phyloP scores from a whole-genome alignment of 2,113 vertebrate genomes.

The Morone saxatilis region DNA sequence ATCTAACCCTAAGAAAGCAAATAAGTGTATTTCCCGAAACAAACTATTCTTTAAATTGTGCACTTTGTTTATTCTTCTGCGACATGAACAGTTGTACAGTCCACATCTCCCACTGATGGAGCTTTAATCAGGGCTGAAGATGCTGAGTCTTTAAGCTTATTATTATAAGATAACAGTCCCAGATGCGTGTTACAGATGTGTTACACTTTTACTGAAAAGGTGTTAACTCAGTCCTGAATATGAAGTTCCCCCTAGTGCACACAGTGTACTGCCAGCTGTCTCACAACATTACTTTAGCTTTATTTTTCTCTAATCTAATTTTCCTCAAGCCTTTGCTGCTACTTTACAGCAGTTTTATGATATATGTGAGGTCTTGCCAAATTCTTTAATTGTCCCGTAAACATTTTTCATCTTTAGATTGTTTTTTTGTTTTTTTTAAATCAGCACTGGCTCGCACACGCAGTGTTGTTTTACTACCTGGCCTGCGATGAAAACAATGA shows the following conservation, averaged over 20 bases:
- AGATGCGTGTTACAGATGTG: conserved; percentile 44
- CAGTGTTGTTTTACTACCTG: conserved; percentile 73
- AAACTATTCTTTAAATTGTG: conserved; percentile 21
- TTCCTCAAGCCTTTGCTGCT: conserved; percentile 44
- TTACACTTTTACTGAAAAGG: conserved; percentile 35
- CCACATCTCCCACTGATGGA: background rate
- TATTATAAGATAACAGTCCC: conserved; percentile 48
- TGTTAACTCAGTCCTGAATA: conserved; percentile 43
- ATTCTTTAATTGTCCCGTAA: conserved; percentile 77
- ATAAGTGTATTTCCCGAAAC: background rate
- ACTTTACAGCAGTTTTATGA: conserved; percentile 59
- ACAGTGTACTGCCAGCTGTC: conserved; percentile 20
- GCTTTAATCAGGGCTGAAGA: conserved; percentile 42
- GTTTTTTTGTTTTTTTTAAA: conserved; percentile 42
- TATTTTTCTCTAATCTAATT: conserved; percentile 50
- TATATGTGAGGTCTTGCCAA: conserved; percentile 79
- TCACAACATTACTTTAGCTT: conserved; percentile 43
- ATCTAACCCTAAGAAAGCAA: conserved; percentile 1
- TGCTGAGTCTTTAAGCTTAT: conserved; percentile 39
- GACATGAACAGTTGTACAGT: background rate
- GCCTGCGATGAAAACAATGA: conserved; percentile 65
- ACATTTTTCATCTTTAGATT: conserved; percentile 61
- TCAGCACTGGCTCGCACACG: conserved; percentile 57
- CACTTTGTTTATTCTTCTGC: conserved; percentile 14
- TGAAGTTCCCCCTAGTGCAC: conserved; percentile 29